These are phyloP conservation scores for Digitonthophagus gazella DNA, from an alignment of 2,888 invertebrate genomes.

Conservation along the genomic window DNA sequence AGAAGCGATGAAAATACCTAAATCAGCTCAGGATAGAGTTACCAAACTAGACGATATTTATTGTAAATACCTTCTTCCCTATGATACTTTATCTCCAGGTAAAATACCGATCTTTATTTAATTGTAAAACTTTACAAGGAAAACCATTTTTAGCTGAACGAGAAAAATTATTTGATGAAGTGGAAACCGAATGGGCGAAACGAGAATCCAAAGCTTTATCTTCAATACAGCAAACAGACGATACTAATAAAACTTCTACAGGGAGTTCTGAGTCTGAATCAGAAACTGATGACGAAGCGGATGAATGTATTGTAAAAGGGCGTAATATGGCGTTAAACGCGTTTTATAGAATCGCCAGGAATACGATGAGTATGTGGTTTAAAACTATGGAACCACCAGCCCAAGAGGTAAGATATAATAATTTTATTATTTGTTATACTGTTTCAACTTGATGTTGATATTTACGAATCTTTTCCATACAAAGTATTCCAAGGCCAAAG, in stretches of 20 bases:
- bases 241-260: slow-evolving; percentile 44
- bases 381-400: slow-evolving; percentile 64
- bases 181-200: slow-evolving; percentile 73
- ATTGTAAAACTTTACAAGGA: not conserved
- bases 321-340: slow-evolving; percentile 77
- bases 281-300: slow-evolving; percentile 55
- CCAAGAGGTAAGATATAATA: slow-evolving; percentile 58
- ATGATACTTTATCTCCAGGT: slow-evolving; percentile 78
- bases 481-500: no score
- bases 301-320: slow-evolving; percentile 79
- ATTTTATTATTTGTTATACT: no score
- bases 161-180: slow-evolving; percentile 67
- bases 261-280: slow-evolving; percentile 51
- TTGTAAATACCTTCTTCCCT: slow-evolving; percentile 86
- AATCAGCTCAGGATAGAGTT: slow-evolving; percentile 74
- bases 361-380: slow-evolving; percentile 79
- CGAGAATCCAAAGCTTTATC: slow-evolving; percentile 54
- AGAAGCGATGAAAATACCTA: slow-evolving; percentile 82
- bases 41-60: slow-evolving; percentile 86
- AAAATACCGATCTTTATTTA: slow-evolving; percentile 27
- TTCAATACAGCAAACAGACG: slow-evolving; percentile 39
- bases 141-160: slow-evolving; percentile 70
- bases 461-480: no score
- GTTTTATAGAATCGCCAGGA: slow-evolving; percentile 77
- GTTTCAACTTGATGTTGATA: no score